phyloP scores from a whole-genome alignment of 1,140 invertebrate species.

The Battus philenor region DNA sequence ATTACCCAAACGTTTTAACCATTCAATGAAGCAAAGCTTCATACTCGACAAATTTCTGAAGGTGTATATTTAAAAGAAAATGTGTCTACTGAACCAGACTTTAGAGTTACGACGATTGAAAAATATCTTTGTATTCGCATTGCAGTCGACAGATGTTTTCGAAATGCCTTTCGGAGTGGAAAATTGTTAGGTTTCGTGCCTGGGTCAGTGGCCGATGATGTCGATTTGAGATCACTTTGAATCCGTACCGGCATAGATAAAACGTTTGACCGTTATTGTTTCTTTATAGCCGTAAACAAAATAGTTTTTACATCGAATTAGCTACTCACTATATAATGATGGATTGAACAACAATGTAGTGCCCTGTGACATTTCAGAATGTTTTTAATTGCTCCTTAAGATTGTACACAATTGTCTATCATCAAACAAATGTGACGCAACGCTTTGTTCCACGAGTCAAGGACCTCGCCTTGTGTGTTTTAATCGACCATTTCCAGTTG shows the following conservation, averaged over 20 bases:
- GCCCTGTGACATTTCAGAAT: too few species aligned
- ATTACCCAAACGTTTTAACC: constrained; percentile 37
- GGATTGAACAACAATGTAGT: too few species aligned
- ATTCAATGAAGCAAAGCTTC: constrained; percentile 31
- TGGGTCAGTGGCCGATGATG: constrained; percentile 46
- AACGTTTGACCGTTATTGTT: not conserved
- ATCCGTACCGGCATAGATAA: constrained; percentile 10
- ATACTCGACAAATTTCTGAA: constrained; percentile 19
- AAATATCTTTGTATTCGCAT: constrained; percentile 20
- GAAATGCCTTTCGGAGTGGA: constrained; percentile 46
- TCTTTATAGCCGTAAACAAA: too few species aligned
- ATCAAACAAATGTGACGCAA: constrained; percentile 30
- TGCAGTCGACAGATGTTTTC: constrained; percentile 44
- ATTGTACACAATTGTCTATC: constrained; percentile 17
- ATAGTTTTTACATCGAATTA: too few species aligned
- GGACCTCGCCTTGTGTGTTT: constrained; percentile 35
- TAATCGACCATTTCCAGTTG: constrained; percentile 42
- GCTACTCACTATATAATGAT: too few species aligned
- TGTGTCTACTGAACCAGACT: constrained; percentile 14
- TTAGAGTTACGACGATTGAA: constrained; percentile 20
- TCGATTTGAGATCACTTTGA: constrained; percentile 34
- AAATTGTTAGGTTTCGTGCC: constrained; percentile 51
- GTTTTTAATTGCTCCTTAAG: constrained; percentile 6
- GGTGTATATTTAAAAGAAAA: constrained; percentile 18
- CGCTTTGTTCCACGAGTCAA: constrained; percentile 49